Percentiles rank a stretch among this genome's conserved stretches.
phyloP scores from a whole-genome alignment of 2,797 vertebrate genomes.

The Acanthurus tractus region DNA sequence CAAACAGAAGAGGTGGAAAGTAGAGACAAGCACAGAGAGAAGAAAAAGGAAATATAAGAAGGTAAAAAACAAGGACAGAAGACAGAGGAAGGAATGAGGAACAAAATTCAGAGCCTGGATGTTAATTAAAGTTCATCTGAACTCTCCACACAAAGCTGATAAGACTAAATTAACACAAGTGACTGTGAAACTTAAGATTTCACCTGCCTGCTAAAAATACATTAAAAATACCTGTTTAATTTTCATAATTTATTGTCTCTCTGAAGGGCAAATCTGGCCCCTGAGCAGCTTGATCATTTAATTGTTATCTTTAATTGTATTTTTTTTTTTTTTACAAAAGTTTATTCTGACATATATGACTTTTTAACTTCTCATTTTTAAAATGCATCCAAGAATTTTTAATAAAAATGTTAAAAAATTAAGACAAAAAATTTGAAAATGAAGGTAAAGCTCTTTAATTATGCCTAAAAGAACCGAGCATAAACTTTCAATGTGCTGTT shows the following conservation, averaged over 20 bases:
- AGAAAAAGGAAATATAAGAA: background rate
- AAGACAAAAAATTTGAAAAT: background rate
- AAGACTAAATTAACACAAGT: conserved; percentile 3
- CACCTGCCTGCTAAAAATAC: background rate
- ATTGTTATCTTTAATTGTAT: background rate
- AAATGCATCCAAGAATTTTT: background rate
- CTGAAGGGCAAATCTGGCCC: background rate
- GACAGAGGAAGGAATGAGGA: background rate
- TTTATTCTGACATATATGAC: background rate
- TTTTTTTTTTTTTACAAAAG: background rate
- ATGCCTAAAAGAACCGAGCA: background rate
- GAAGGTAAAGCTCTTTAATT: background rate
- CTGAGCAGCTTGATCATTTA: background rate
- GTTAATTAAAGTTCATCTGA: conserved; percentile 41
- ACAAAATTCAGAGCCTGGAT: background rate
- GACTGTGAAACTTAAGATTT: background rate
- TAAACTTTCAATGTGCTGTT: background rate
- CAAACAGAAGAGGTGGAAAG: no score
- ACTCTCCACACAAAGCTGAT: conserved; percentile 30
- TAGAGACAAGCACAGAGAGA: no score
- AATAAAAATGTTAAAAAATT: background rate
- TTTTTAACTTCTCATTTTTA: no score
- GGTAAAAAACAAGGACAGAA: background rate
- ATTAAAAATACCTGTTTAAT: background rate
- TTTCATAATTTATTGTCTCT: background rate